Base-by-base conservation (phyloP, 2,888 invertebrate genomes). In the Bedellia somnulentella region DNA sequence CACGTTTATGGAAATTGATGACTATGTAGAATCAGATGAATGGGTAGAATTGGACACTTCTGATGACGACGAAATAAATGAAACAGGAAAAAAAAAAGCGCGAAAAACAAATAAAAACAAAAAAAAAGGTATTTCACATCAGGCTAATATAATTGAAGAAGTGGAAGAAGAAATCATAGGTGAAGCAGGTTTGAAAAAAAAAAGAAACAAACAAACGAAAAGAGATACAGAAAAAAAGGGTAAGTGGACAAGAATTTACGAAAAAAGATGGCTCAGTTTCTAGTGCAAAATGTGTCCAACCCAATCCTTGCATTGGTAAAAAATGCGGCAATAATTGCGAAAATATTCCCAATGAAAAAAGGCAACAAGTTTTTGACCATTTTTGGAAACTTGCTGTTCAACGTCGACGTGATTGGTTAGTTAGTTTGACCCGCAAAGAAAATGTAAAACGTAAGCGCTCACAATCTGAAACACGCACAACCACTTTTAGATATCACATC, bases 251-350 rank as follows among this genome's bases (percentile, higher is more conserved):
- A 16, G 17, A 27, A 11, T 27, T 11, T 27, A 5, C 5, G n/a
- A n/a, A 9, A 16, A 27, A 3, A 17, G 8, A 16, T 3, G 27
- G 27, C 9, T 3, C 3, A 17, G 13, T 10, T 5, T 2, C 10
- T 5, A n/a, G n/a, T n/a, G n/a, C n/a, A n/a, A n/a, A n/a, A n/a
- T n/a, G 14, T 13, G 9, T 29, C 2, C 6, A 21, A 14, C 29
- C 29, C 5, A 26, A 31, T 18, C 38, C 38, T 17, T 38, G 36
- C 18, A 14, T 15, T 6, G 35, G 35, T 6, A 40, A 40, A 27
- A 40, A 37, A 31, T 40, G 40, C 35, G 37, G 35, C 1, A 35
- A 40, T 17, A 30, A 38, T 17, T 40, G 40, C 22, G 35, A 28
- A 15, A 14, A 27, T 26, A 24, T 38, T 17, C 13, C 21, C 1